A percentile compares a stretch with the other conserved stretches of the same genome.
phyloP scores from a whole-genome alignment of 1,140 invertebrate species.

The Pseudomyrmex concolor region DNA sequence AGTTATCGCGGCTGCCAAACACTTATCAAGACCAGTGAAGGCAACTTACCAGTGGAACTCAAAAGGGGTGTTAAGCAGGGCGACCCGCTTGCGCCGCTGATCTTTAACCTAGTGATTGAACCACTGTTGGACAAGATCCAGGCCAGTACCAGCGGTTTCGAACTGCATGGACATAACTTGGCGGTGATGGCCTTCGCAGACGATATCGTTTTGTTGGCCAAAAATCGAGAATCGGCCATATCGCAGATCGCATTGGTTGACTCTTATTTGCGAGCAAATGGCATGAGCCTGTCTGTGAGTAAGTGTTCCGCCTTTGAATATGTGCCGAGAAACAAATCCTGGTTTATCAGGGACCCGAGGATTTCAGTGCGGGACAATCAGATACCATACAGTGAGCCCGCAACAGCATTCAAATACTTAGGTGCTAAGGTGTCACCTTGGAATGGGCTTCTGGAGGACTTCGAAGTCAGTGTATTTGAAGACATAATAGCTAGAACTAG shows the following conservation, averaged over 20 bases:
- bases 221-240: conserved; percentile 46
- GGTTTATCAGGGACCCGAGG: not conserved
- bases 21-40: not conserved
- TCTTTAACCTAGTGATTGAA: not conserved
- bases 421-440: not conserved
- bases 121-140: not conserved
- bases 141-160: not conserved
- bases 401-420: not conserved
- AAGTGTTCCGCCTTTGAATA: not conserved
- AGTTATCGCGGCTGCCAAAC: not conserved
- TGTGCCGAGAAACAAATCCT: not conserved
- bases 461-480: not conserved
- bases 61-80: not conserved
- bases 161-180: not conserved
- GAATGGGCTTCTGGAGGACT: not conserved
- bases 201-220: conserved; percentile 56
- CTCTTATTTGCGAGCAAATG: not conserved
- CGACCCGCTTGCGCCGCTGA: not conserved
- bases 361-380: too few relatives aligned
- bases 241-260: accelerated
- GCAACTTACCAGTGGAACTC: accelerated
- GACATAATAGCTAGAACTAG: accelerated
- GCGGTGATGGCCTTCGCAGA: conserved; percentile 5
- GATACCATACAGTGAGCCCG: not conserved
- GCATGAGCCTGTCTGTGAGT: not conserved